These are phyloP conservation scores for Helostoma temminkii DNA, from an alignment of 2,797 vertebrate species.

Conservation along the genomic window DNA sequence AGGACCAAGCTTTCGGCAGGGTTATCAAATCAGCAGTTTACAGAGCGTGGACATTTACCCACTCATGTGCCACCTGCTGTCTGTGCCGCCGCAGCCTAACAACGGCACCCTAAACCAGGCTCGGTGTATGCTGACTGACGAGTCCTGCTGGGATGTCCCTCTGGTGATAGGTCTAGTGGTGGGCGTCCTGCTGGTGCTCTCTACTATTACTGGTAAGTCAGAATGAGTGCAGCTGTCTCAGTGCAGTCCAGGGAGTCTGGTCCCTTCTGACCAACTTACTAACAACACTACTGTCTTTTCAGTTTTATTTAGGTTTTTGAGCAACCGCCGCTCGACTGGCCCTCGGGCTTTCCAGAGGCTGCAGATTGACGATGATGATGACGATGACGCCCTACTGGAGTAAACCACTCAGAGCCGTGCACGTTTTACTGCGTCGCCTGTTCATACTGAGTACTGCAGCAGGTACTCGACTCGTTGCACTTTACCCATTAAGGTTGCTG, in stretches of 20 bases:
- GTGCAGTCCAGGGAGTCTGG: too few relatives aligned
- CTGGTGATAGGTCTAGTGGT: conserved; percentile 80
- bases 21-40: conserved; percentile 76
- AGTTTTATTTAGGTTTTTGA: conserved; percentile 82
- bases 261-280: background rate
- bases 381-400: conserved; percentile 87
- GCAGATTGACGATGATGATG: conserved; percentile 85
- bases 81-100: conserved; percentile 86
- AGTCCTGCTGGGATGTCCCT: conserved; percentile 83
- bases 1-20: conserved; percentile 90
- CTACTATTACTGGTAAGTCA: conserved; percentile 78
- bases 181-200: conserved; percentile 86
- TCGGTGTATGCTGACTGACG: conserved; percentile 86
- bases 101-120: conserved; percentile 88
- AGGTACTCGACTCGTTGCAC: conserved; percentile 42
- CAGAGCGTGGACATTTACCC: conserved; percentile 93
- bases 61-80: conserved; percentile 93
- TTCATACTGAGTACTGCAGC: background rate
- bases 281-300: background rate
- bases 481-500: conserved; percentile 13
- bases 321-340: conserved; percentile 50
- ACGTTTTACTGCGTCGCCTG: background rate
- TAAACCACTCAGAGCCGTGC: conserved; percentile 52
- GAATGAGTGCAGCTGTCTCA: background rate
- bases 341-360: conserved; percentile 85